Base-by-base conservation (phyloP, 2,797 vertebrate genomes). In the Cottoperca gobio region DNA sequence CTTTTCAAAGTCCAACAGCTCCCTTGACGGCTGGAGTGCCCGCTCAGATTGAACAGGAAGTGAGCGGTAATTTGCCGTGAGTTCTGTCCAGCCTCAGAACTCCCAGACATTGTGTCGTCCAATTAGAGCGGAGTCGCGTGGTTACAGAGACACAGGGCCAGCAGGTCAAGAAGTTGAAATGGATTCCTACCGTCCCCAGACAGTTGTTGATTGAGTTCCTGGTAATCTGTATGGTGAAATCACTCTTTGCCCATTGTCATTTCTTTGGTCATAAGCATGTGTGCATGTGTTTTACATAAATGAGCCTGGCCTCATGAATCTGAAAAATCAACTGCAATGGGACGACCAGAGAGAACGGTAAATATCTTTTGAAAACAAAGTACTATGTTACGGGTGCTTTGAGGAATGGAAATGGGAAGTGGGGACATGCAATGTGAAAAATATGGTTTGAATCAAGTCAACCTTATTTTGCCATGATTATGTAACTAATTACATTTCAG, bases 401-500 rank as follows among this genome's bases (percentile, higher is more conserved):
- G 69, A 86, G 76, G 78, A 77, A 85, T 83, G 82, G 74, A 74
- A 88, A 85, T 79, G 70, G 76, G 71, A 87, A 85, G 81, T 76
- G 61, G 70, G 70, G 78, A 80, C 67, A 81, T 67, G 86, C 85
- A 73, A 81, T 16, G 70, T 57, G 82, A 76, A 71, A 86, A 89
- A 88, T 92, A 74, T 94, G 93, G 88, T 93, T 93, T 73, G 55
- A 90, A 93, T 93, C 86, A 93, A 78, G 74, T 75, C 80, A 52
- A 61, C 76, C 78, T 83, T 86, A 89, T 90, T 92, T 89, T 89
- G 80, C 82, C 79, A 77, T 90, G 88, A 88, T 92, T 88, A 89
- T 91, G 88, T 85, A 91, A 93, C 88, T 93, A 94, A 94, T 92
- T 91, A 83, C 91, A 92, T 94, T 94, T 94, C 92, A 92, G 84